phyloP scores from a whole-genome alignment of 2,888 invertebrate genomes.

The Bombylius discolor region DNA sequence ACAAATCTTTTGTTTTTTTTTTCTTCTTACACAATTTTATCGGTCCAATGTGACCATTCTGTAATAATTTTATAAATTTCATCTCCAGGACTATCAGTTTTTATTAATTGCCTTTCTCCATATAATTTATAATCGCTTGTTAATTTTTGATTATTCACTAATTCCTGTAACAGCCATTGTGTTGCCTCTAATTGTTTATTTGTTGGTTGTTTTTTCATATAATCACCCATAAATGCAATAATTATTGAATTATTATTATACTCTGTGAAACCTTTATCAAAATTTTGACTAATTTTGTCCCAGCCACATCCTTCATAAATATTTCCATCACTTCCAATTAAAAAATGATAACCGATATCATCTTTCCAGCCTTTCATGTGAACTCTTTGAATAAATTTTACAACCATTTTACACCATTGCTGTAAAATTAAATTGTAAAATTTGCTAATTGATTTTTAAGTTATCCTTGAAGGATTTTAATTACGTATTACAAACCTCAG shows the following conservation, averaged over 20 bases:
- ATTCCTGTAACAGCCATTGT: conserved; percentile 44
- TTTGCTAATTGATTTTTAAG: too few species aligned
- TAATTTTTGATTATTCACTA: conserved; percentile 46
- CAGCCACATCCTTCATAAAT: conserved; percentile 60
- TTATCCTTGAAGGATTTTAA: too few species aligned
- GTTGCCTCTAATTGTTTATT: conserved; percentile 44
- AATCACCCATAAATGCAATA: conserved; percentile 59
- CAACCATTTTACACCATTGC: neutral
- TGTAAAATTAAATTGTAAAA: neutral
- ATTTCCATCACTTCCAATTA: conserved; percentile 62
- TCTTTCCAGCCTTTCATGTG: conserved; percentile 34
- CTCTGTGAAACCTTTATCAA: too few species aligned
- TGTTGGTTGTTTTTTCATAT: conserved; percentile 41
- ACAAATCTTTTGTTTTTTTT: neutral
- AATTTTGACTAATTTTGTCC: conserved; percentile 46
- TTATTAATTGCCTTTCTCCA: conserved; percentile 52
- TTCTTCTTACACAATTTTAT: neutral
- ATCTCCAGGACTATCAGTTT: conserved; percentile 56
- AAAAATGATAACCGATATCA: conserved; percentile 64
- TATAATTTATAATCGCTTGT: conserved; percentile 49
- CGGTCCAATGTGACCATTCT: conserved; percentile 49
- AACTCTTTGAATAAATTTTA: neutral
- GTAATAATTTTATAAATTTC: conserved; percentile 47
- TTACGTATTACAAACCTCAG: too few species aligned
- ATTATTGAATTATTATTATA: conserved; percentile 53